A percentile compares a stretch with the other conserved stretches of the same genome.
These are phyloP conservation scores for Lophochroa leadbeateri DNA, from an alignment of 2,113 vertebrate genomes.

Conservation along the genomic window DNA sequence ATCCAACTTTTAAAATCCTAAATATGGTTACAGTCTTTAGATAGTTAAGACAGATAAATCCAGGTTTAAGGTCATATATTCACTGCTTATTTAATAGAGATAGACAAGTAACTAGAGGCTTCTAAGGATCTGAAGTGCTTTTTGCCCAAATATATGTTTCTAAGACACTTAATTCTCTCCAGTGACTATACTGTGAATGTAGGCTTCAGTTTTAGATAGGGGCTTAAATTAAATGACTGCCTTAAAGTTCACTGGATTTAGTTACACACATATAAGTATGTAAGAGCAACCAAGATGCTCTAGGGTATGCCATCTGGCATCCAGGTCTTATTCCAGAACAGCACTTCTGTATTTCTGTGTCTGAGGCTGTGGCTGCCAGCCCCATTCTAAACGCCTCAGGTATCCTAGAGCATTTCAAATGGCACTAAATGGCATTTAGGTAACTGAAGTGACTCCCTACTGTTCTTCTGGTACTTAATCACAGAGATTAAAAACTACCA, in stretches of 20 bases:
- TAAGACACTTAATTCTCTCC: not conserved
- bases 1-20: not conserved
- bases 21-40: not conserved
- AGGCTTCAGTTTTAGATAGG: not conserved
- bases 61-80: not conserved
- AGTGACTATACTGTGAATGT: not conserved
- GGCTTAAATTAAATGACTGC: not conserved
- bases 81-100: not conserved
- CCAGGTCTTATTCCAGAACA: not conserved
- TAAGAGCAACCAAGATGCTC: not conserved
- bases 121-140: not conserved
- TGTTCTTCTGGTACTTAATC: constrained; percentile 15
- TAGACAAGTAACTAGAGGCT: not conserved
- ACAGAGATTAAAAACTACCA: not conserved
- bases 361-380: not conserved
- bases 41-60: not conserved
- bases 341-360: constrained; percentile 14
- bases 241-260: not conserved
- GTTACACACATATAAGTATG: not conserved
- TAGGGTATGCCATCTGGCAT: constrained; percentile 34
- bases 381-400: constrained; percentile 6
- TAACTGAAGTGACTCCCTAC: not conserved
- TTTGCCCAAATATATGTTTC: not conserved
- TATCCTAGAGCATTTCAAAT: constrained; percentile 23
- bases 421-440: constrained; percentile 6